These are phyloP conservation scores for Metallyticus violacea DNA, from an alignment of 2,888 invertebrate genomes.

Conservation along the genomic window DNA sequence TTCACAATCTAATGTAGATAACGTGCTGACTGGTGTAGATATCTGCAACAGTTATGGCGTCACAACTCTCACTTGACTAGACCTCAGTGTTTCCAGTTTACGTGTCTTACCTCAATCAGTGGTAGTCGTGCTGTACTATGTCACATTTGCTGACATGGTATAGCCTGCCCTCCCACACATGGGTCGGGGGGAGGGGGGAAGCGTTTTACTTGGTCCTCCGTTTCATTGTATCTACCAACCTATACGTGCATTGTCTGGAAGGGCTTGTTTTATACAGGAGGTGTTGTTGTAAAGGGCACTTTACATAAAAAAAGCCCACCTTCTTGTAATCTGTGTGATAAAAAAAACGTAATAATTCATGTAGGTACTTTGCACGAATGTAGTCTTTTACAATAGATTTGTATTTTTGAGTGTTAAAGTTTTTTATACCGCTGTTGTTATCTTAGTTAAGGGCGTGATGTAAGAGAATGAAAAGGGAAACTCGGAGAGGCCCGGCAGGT, in stretches of 20 bases:
- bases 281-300: constrained; percentile 31
- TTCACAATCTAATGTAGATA: constrained; percentile 21
- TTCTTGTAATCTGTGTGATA: constrained; percentile 37
- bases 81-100: constrained; percentile 24
- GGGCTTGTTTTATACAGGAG: constrained; percentile 31
- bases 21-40: neutral
- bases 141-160: neutral
- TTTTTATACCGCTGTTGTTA: constrained; percentile 37
- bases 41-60: neutral
- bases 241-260: constrained; percentile 23
- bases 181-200: neutral
- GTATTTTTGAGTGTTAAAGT: constrained; percentile 38
- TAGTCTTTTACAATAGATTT: constrained; percentile 37
- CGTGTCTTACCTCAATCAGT: constrained; percentile 24
- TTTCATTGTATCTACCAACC: constrained; percentile 24
- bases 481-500: constrained; percentile 32
- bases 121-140: neutral
- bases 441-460: constrained; percentile 34
- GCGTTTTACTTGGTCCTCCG: constrained; percentile 6
- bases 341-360: constrained; percentile 30
- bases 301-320: constrained; percentile 30
- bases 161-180: neutral
- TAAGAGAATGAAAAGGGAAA: constrained; percentile 26
- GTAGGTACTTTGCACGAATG: constrained; percentile 36
- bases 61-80: constrained; percentile 17